Evolutionary conservation across 2,113 vertebrate species (phyloP).

Genomic region (Cryptomyrus ogoouensis): DNA sequence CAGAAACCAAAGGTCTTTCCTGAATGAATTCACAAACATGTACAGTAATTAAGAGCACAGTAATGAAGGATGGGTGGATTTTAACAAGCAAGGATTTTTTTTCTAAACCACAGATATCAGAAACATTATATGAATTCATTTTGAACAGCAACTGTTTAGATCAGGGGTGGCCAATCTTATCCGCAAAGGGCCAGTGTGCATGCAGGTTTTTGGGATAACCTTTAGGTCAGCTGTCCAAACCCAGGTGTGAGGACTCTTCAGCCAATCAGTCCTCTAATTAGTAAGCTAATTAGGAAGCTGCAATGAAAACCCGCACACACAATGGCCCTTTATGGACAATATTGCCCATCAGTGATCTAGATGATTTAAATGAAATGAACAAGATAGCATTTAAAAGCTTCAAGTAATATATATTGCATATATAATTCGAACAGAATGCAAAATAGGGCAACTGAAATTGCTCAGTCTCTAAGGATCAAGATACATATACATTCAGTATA

Average conservation of each 20-base stretch:
- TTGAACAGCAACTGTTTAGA: neutral
- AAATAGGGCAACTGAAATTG: too few relatives aligned
- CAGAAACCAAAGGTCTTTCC: neutral
- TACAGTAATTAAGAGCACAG: neutral
- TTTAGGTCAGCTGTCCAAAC: too few relatives aligned
- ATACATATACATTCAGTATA: too few relatives aligned
- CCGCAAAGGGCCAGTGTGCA: too few relatives aligned
- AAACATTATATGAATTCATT: neutral
- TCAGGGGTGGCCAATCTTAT: too few relatives aligned
- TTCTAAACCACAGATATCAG: neutral
- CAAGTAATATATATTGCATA: neutral
- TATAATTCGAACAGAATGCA: neutral
- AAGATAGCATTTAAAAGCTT: neutral
- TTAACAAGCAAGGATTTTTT: neutral
- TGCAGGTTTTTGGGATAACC: too few relatives aligned
- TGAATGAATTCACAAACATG: neutral
- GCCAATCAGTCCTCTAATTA: too few relatives aligned
- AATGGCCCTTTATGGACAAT: too few relatives aligned
- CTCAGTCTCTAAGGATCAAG: too few relatives aligned
- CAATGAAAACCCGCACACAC: too few relatives aligned
- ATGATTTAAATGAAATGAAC: neutral
- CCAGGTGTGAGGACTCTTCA: too few relatives aligned
- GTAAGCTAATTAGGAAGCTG: too few relatives aligned
- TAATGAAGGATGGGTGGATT: neutral
- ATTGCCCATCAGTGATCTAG: neutral